Base-by-base conservation (phyloP, 35 echinoderm and acorn worm species). In the Amphiura filiformis region DNA sequence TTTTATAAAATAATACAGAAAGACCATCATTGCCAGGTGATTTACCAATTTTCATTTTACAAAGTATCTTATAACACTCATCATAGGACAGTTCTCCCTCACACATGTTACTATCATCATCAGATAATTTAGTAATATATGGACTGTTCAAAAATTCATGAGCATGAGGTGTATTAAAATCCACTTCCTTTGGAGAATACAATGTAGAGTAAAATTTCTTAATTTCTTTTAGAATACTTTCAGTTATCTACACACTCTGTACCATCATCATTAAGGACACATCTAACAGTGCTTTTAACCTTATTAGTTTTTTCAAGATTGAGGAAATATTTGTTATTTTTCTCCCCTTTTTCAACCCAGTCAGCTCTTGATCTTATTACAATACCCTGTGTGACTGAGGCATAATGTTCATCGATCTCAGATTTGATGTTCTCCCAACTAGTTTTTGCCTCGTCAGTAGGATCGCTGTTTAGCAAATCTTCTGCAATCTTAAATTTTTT, bases 11-110 rank as follows among this genome's bases (percentile, higher is more conserved):
- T 77, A 31, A 31, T 9, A 30, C 28, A 35, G 34, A 77, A 13
- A 77, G 12, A 28, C 75, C 34, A 77, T 77, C 75, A 77, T 77
- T 77, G 7, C 75, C 75, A n/a, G 34, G 75, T 31, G 75, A 77
- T 77, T 30, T 77, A 9, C 34, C 34, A 31, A 31, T 30, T 28
- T 28, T 35, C 75, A 77, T 77, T 77, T 28, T 35, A 77, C 26
- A 77, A 7, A 77, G 28, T 28, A 35, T n/a, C 12, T 28, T 35
- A 31, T 9, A 31, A 77, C 75, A 77, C 28, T 77, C 75, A 31
- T 77, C 75, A 77, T 9, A 9, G 34, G 75, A 31, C 7, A 77
- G 75, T 77, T 77, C 34, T 13, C 75, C 75, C 12, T 77, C 75
- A 77, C 75, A 77, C 75, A 77, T 13, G 9, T 77, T n/a, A 13